A percentile compares a stretch with the other conserved stretches of the same genome.
phyloP scores from a whole-genome alignment of 2,797 vertebrate species.

The Rhabdophis nuchalis region DNA sequence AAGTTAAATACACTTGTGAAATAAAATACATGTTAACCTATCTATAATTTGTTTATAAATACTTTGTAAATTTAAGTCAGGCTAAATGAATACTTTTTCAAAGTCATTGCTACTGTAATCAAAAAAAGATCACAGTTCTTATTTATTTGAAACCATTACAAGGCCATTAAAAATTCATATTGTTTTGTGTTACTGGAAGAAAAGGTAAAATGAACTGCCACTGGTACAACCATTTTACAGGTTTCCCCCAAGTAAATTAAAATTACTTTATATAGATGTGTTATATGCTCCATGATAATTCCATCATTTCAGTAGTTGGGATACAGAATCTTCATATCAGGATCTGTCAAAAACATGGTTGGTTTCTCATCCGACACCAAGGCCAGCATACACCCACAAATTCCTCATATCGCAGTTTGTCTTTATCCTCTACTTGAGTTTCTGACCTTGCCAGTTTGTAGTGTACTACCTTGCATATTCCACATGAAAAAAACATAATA shows the following conservation, averaged over 20 bases:
- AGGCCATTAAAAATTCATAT: constrained; percentile 62
- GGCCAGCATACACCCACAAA: constrained; percentile 38
- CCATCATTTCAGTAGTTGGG: constrained; percentile 60
- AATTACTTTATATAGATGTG: constrained; percentile 65
- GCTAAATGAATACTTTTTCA: constrained; percentile 62
- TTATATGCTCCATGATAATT: constrained; percentile 60
- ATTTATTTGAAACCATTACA: constrained; percentile 61
- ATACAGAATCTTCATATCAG: constrained; percentile 45
- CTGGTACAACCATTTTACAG: constrained; percentile 69
- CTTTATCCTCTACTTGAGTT: constrained; percentile 49
- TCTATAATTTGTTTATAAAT: constrained; percentile 53
- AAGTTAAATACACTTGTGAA: constrained; percentile 86
- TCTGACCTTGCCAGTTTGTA: constrained; percentile 59
- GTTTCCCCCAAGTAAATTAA: constrained; percentile 67
- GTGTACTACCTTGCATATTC: constrained; percentile 74
- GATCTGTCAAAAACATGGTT: constrained; percentile 45
- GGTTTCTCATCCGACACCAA: constrained; percentile 52
- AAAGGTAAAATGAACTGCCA: constrained; percentile 54
- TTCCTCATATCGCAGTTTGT: constrained; percentile 47
- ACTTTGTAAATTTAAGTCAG: constrained; percentile 68
- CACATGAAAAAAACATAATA: constrained; percentile 73
- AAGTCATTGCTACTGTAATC: constrained; percentile 69
- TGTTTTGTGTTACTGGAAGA: constrained; percentile 61
- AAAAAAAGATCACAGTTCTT: constrained; percentile 62
- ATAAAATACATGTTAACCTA: constrained; percentile 65